phyloP scores from a whole-genome alignment of 53 echinoderm and acorn worm genomes.

The Hippasteria phrygiana region DNA sequence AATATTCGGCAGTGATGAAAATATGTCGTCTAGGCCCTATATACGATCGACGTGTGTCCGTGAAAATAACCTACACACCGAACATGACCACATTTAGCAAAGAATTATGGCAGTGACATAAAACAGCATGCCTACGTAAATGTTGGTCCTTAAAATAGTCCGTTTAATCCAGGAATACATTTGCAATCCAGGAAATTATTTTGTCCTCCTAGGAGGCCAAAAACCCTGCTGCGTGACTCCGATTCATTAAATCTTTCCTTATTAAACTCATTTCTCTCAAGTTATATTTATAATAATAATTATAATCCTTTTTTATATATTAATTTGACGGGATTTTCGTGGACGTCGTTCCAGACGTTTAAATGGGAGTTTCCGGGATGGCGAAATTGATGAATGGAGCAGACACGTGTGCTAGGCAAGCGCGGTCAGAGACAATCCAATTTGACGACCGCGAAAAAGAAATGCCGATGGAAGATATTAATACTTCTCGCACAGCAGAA shows the following conservation, averaged over 20 bases:
- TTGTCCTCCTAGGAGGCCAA: neutral
- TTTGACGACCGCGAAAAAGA: neutral
- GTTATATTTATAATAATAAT: too few species aligned
- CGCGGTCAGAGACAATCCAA: neutral
- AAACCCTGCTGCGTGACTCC: neutral
- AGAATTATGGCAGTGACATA: neutral
- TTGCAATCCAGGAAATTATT: neutral
- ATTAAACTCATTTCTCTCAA: neutral
- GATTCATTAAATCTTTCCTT: neutral
- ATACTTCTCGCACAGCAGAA: constrained; percentile 4
- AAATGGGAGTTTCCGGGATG: neutral
- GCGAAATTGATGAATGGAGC: neutral
- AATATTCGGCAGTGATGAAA: too few species aligned
- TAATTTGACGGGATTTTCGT: neutral
- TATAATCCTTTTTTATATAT: too few species aligned
- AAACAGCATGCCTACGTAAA: neutral
- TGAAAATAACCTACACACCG: too few species aligned
- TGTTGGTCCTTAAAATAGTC: neutral
- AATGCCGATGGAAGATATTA: neutral
- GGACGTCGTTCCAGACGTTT: neutral
- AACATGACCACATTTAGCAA: too few species aligned
- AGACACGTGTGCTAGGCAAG: neutral
- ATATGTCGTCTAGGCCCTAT: too few species aligned
- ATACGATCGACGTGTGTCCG: too few species aligned
- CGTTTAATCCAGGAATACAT: neutral